Conservation (phyloP, 1,140 invertebrate genomes). For the Sitodiplosis mosellana region DNA sequence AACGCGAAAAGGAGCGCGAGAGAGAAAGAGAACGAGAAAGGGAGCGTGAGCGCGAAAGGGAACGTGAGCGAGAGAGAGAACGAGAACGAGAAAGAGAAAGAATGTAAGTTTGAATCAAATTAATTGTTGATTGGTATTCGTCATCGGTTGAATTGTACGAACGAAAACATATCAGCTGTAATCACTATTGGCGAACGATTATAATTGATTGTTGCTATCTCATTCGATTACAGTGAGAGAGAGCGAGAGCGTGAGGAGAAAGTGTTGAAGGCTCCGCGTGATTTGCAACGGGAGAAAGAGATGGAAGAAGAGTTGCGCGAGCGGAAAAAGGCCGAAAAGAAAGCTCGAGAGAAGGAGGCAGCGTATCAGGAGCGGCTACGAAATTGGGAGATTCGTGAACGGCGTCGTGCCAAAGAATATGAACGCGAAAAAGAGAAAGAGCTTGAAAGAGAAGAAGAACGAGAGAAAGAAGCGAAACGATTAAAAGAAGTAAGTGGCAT, state of each 20-base stretch:
- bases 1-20: slow-evolving; percentile 14
- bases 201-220: not conserved
- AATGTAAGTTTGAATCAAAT: no score
- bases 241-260: slow-evolving; percentile 29
- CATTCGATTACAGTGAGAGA: slow-evolving; percentile 19
- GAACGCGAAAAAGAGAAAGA: slow-evolving; percentile 79
- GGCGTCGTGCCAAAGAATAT: slow-evolving; percentile 82
- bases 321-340: slow-evolving; percentile 73
- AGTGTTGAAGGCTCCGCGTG: slow-evolving; percentile 32
- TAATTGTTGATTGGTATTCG: no score
- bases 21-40: slow-evolving; percentile 26
- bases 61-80: slow-evolving; percentile 32
- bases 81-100: slow-evolving; percentile 23
- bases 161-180: slow-evolving; percentile 6
- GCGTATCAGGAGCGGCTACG: slow-evolving; percentile 74
- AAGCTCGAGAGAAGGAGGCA: slow-evolving; percentile 81
- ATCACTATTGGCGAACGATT: not conserved
- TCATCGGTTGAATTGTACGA: no score
- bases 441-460: slow-evolving; percentile 61
- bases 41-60: slow-evolving; percentile 19
- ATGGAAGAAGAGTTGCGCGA: slow-evolving; percentile 83
- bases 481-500: slow-evolving; percentile 48
- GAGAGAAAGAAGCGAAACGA: slow-evolving; percentile 75
- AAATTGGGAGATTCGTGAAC: slow-evolving; percentile 85
- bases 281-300: slow-evolving; percentile 57